Conservation (phyloP, 1,140 invertebrate genomes). For the Cyphomyrmex costatus region DNA sequence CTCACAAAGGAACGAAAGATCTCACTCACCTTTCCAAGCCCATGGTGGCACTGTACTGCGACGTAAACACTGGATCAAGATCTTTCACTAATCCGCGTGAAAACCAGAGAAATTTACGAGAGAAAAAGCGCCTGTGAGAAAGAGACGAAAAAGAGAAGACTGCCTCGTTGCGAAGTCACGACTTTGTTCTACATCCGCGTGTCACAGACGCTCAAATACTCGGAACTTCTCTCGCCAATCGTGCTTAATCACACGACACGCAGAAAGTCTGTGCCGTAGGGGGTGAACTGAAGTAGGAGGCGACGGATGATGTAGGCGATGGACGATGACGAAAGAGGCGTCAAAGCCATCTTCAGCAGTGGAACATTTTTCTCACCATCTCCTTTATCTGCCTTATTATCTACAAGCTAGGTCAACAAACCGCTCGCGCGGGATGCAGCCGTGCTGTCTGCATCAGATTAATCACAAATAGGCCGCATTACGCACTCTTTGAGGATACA, state of each 20-base stretch:
- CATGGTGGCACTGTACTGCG: constrained; percentile 1
- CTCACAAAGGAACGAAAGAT: background rate
- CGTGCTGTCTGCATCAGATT: background rate
- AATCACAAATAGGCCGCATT: background rate
- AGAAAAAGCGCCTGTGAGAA: background rate
- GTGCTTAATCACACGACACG: constrained; percentile 55
- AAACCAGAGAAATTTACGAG: background rate
- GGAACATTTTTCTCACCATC: constrained; percentile 23
- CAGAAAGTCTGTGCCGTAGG: background rate
- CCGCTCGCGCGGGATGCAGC: background rate
- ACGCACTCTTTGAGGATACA: background rate
- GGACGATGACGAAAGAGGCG: background rate
- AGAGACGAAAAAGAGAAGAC: background rate
- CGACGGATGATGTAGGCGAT: background rate
- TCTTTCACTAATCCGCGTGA: background rate
- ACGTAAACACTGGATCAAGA: background rate
- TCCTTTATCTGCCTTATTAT: constrained; percentile 57
- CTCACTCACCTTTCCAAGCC: constrained; percentile 9
- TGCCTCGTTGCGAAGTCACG: background rate
- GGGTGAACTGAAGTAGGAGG: constrained; percentile 31
- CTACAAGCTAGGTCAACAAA: constrained; percentile 63
- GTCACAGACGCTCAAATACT: background rate
- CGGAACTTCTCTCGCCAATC: constrained; percentile 29
- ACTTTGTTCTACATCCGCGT: constrained; percentile 2
- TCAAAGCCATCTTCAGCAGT: background rate